These are phyloP conservation scores for Lutjanus argentimaculatus DNA, from an alignment of 2,797 vertebrate species.

Conservation along the genomic window DNA sequence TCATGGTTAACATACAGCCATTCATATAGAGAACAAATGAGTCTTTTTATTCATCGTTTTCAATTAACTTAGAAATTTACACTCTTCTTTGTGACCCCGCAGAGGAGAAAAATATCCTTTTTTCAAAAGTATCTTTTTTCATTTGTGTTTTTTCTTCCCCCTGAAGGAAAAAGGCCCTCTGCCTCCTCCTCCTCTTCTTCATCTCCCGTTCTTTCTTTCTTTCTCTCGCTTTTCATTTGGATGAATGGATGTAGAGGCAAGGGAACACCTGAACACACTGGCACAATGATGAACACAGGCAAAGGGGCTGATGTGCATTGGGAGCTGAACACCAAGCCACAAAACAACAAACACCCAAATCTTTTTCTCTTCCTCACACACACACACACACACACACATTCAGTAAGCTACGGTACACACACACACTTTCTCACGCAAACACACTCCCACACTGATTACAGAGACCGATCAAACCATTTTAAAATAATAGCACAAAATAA, in stretches of 20 bases:
- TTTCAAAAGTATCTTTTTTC: constrained; percentile 71
- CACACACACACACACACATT: constrained; percentile 29
- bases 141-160: constrained; percentile 20
- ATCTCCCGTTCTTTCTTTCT: background rate
- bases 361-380: background rate
- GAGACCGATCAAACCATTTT: constrained; percentile 35
- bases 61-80: constrained; percentile 85
- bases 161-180: constrained; percentile 41
- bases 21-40: constrained; percentile 85
- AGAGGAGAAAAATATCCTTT: constrained; percentile 78
- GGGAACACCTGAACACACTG: constrained; percentile 75
- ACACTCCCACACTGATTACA: background rate
- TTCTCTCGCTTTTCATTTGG: constrained; percentile 32
- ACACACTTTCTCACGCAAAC: constrained; percentile 6
- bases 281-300: constrained; percentile 64
- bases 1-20: constrained; percentile 88
- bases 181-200: constrained; percentile 17
- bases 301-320: constrained; percentile 40
- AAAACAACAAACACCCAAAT: constrained; percentile 18
- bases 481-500: constrained; percentile 46
- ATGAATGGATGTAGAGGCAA: constrained; percentile 54
- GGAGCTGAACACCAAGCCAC: constrained; percentile 52
- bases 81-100: constrained; percentile 78
- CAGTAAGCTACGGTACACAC: background rate
- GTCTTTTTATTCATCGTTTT: constrained; percentile 64